phyloP scores from a whole-genome alignment of 2,797 vertebrate species.

The Siniperca undulata region DNA sequence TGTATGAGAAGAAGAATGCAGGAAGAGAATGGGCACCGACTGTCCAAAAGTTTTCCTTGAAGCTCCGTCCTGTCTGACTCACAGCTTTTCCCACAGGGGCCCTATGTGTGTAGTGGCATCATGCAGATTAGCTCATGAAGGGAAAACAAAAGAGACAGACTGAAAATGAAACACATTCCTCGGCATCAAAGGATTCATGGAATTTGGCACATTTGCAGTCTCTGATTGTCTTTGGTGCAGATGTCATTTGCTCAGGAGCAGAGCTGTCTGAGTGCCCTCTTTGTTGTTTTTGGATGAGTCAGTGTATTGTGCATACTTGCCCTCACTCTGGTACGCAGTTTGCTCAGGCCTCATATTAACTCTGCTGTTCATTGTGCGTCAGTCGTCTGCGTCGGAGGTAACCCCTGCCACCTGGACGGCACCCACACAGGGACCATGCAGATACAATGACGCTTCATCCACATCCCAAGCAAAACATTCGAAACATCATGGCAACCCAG shows the following conservation, averaged over 20 bases:
- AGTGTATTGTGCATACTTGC: slow-evolving; percentile 49
- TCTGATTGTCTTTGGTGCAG: slow-evolving; percentile 48
- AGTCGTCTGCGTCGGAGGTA: slow-evolving; percentile 50
- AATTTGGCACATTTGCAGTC: slow-evolving; percentile 53
- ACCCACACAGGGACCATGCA: slow-evolving; percentile 14
- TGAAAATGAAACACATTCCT: slow-evolving; percentile 60
- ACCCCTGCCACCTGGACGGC: slow-evolving; percentile 54
- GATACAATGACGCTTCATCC: slow-evolving; percentile 33
- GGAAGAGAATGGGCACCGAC: slow-evolving; percentile 48
- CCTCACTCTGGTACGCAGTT: slow-evolving; percentile 13
- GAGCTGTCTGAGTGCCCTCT: background rate
- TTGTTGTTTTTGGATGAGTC: slow-evolving; percentile 70
- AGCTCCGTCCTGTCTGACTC: slow-evolving; percentile 67
- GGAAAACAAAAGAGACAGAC: slow-evolving; percentile 41
- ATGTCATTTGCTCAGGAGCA: slow-evolving; percentile 11
- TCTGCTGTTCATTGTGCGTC: slow-evolving; percentile 55
- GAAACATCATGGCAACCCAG: background rate
- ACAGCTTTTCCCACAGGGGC: slow-evolving; percentile 45
- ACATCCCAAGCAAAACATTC: slow-evolving; percentile 62
- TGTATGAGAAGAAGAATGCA: slow-evolving; percentile 38
- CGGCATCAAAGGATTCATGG: slow-evolving; percentile 32
- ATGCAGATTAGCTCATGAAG: slow-evolving; percentile 58
- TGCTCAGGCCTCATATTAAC: slow-evolving; percentile 23
- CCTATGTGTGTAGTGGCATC: slow-evolving; percentile 40
- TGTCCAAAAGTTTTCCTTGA: slow-evolving; percentile 55